Evolutionary conservation across 2,113 vertebrate species (phyloP).

Genomic region (Brachirus orientalis): DNA sequence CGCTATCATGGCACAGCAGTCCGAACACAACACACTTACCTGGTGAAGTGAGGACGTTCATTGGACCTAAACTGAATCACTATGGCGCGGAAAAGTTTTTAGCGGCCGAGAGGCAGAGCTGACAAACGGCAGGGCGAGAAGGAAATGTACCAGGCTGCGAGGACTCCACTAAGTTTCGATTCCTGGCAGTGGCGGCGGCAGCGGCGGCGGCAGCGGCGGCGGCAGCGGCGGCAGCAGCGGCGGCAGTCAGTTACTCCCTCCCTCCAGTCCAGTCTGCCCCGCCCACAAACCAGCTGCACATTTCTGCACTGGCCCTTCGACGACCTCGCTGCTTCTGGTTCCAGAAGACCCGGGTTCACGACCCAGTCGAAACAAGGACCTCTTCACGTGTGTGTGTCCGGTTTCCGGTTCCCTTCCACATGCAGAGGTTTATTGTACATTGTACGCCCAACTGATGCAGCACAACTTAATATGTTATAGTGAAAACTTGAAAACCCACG

Average conservation of each 20-base stretch:
- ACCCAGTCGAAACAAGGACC: no score
- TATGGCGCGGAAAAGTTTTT: no score
- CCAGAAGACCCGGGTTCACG: no score
- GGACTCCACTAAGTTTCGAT: constrained; percentile 60
- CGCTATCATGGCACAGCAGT: background rate
- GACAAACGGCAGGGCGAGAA: background rate
- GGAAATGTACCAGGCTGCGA: background rate
- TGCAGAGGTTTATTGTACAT: no score
- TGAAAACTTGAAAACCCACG: no score
- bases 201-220: no score
- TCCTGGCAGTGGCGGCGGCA: constrained; percentile 25
- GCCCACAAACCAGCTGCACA: background rate
- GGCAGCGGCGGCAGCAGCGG: no score
- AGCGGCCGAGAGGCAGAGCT: background rate
- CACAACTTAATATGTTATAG: no score
- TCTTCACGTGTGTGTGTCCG: no score
- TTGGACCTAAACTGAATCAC: constrained; percentile 2
- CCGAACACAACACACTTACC: constrained; percentile 55
- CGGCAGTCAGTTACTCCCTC: no score
- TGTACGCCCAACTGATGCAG: no score
- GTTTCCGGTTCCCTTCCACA: no score
- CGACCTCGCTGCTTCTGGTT: accelerated
- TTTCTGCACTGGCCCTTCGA: constrained; percentile 17
- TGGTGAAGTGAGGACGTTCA: constrained; percentile 49
- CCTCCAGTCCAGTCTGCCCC: background rate